phyloP scores from a whole-genome alignment of 1,140 invertebrate genomes.

The Saccostrea echinata region DNA sequence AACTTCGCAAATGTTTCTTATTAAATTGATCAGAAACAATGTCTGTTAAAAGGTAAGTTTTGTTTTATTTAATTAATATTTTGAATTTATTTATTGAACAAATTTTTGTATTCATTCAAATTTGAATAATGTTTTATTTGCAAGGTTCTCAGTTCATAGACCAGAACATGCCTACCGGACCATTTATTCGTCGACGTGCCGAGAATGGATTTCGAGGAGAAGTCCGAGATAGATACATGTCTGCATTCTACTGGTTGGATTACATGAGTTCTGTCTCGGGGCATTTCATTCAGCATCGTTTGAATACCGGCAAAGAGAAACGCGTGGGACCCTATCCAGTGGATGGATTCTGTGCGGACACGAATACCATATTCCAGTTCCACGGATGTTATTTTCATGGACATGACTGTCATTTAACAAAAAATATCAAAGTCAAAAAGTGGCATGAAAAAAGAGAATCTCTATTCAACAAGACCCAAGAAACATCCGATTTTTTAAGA shows the following conservation, averaged over 20 bases:
- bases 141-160: background rate
- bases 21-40: too few relatives aligned
- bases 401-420: slow-evolving; percentile 15
- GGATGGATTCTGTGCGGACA: background rate
- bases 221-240: slow-evolving; percentile 48
- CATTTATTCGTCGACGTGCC: slow-evolving; percentile 30
- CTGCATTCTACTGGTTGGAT: slow-evolving; percentile 50
- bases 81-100: too few relatives aligned
- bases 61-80: too few relatives aligned
- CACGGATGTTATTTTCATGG: slow-evolving; percentile 47
- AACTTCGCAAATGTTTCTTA: too few relatives aligned
- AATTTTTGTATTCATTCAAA: too few relatives aligned
- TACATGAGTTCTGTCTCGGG: background rate
- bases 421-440: background rate
- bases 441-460: background rate
- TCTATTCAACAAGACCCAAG: slow-evolving; percentile 17
- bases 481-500: slow-evolving; percentile 12
- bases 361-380: background rate
- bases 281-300: slow-evolving; percentile 41
- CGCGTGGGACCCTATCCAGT: slow-evolving; percentile 38
- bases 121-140: too few relatives aligned
- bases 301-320: slow-evolving; percentile 20
- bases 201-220: background rate
- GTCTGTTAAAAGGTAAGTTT: too few relatives aligned
- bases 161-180: slow-evolving; percentile 59